phyloP scores from a whole-genome alignment of 2,888 invertebrate species.

The Mythimna impura region DNA sequence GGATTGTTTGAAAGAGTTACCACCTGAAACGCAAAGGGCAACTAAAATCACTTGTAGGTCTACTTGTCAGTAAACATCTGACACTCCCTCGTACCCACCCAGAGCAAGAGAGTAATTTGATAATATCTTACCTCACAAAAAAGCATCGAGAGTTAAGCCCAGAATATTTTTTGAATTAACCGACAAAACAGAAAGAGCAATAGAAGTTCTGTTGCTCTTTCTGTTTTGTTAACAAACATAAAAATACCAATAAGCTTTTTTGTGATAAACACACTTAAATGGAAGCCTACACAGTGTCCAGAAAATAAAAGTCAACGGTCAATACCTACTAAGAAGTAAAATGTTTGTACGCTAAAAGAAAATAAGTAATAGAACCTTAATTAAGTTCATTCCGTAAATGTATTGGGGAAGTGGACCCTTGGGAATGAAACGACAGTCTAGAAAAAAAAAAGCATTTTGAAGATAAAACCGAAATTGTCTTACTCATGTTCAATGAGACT shows the following conservation, averaged over 20 bases:
- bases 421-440: conserved; percentile 48
- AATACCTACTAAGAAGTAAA: conserved; percentile 44
- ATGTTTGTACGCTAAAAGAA: conserved; percentile 47
- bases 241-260: conserved; percentile 8
- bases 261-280: conserved; percentile 1
- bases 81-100: too few relatives aligned
- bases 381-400: conserved; percentile 67
- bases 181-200: not conserved
- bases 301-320: conserved; percentile 36
- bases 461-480: conserved; percentile 43
- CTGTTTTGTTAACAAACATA: not conserved
- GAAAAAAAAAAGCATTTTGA: conserved; percentile 46
- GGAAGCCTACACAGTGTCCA: conserved; percentile 16
- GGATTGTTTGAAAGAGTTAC: too few relatives aligned
- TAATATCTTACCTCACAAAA: too few relatives aligned
- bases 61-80: too few relatives aligned
- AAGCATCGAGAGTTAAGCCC: not conserved
- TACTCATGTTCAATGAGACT: conserved; percentile 48
- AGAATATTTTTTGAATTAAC: conserved; percentile 9
- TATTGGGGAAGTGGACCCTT: conserved; percentile 55
- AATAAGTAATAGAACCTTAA: conserved; percentile 66
- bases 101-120: too few relatives aligned
- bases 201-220: too few relatives aligned
- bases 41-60: too few relatives aligned
- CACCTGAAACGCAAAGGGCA: too few relatives aligned